Conservation (phyloP, 2,113 vertebrate genomes). For the Psilopsiagon aymara region DNA sequence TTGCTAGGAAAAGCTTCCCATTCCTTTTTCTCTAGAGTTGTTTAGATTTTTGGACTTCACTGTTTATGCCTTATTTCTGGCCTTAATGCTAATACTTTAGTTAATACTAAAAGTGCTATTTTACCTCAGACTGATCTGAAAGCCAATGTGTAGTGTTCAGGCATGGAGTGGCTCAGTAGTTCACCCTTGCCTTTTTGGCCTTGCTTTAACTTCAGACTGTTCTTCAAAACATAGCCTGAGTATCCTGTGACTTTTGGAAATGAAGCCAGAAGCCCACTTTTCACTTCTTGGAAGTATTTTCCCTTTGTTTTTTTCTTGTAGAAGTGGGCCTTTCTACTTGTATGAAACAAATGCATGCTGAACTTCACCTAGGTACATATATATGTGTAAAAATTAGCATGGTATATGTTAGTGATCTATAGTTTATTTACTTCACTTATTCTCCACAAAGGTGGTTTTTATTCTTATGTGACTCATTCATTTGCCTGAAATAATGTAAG, state of each 20-base stretch:
- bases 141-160: background rate
- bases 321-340: background rate
- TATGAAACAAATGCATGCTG: background rate
- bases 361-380: background rate
- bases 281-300: background rate
- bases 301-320: background rate
- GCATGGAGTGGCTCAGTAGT: background rate
- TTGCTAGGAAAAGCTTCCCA: background rate
- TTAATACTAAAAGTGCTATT: background rate
- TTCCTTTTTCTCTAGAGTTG: background rate
- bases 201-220: background rate
- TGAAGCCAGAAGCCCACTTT: background rate
- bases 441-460: background rate
- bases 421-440: background rate
- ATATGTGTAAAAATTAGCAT: background rate
- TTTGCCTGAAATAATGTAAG: background rate
- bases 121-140: background rate
- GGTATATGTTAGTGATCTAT: background rate
- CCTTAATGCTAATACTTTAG: background rate
- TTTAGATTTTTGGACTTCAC: background rate
- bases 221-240: background rate
- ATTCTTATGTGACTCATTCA: background rate
- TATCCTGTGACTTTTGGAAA: background rate
- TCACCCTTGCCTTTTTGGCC: background rate
- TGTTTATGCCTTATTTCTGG: background rate